phyloP scores from a whole-genome alignment of 2,797 vertebrate species.

The Phyllotis vaccarum region DNA sequence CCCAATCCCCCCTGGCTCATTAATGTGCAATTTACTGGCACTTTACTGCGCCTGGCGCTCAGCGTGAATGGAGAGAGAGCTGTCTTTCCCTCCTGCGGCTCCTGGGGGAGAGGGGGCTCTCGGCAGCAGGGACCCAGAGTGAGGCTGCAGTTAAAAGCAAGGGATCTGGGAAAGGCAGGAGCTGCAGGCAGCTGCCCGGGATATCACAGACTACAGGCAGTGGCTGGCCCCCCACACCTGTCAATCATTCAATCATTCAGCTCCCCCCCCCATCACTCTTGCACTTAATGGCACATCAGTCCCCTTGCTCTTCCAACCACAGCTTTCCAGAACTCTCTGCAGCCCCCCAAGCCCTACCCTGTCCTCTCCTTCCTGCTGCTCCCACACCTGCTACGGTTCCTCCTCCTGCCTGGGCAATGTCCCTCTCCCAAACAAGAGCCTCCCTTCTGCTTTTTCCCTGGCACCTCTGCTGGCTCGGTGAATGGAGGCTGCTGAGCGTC shows the following conservation, averaged over 20 bases:
- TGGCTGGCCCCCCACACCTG: too few relatives aligned
- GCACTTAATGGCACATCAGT: background rate
- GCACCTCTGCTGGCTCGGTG: background rate
- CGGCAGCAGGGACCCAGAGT: background rate
- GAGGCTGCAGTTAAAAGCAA: conserved; percentile 47
- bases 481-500: background rate
- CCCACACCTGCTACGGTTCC: fast-evolving
- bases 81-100: background rate
- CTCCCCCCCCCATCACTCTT: background rate
- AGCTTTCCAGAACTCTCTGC: background rate
- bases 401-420: background rate
- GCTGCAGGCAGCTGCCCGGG: background rate
- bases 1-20: conserved; percentile 87
- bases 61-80: conserved; percentile 66
- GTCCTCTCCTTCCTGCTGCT: fast-evolving
- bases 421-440: background rate
- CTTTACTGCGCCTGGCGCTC: conserved; percentile 88
- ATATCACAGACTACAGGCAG: background rate
- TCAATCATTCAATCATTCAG: background rate
- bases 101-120: conserved; percentile 52
- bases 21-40: conserved; percentile 90
- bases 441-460: background rate
- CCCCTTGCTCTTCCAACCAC: background rate
- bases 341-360: fast-evolving
- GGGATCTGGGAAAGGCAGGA: background rate